These are phyloP conservation scores for Anadara kagoshimensis DNA, from an alignment of 1,140 invertebrate species.

Conservation along the genomic window DNA sequence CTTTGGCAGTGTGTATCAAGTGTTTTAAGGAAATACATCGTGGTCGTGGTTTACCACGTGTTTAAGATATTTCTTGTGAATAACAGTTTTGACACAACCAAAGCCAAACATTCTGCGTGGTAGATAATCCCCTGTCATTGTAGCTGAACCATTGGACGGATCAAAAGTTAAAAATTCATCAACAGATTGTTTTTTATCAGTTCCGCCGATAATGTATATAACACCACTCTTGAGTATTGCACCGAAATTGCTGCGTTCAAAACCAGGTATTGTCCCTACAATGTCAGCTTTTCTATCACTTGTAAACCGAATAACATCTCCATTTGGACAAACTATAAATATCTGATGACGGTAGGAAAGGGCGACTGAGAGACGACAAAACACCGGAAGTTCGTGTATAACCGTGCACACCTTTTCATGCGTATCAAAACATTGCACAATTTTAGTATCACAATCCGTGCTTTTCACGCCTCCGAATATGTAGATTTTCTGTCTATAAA, in stretches of 20 bases:
- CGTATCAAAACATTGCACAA: constrained; percentile 55
- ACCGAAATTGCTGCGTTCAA: constrained; percentile 65
- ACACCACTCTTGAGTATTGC: constrained; percentile 54
- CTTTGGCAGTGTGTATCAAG: too few species aligned
- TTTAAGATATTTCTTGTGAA: constrained; percentile 58
- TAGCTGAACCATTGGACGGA: constrained; percentile 45
- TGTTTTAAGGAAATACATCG: too few species aligned
- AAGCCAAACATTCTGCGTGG: constrained; percentile 54
- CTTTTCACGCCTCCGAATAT: constrained; percentile 50
- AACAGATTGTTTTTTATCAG: constrained; percentile 50
- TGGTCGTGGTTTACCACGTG: too few species aligned
- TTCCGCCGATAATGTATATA: constrained; percentile 57
- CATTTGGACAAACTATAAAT: constrained; percentile 62
- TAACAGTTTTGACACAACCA: constrained; percentile 65
- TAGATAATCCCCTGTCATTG: constrained; percentile 47
- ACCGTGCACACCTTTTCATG: constrained; percentile 38
- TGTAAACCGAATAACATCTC: constrained; percentile 53
- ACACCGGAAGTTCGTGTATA: constrained; percentile 54
- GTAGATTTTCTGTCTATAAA: constrained; percentile 46
- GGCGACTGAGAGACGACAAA: constrained; percentile 60
- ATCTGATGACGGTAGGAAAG: constrained; percentile 54
- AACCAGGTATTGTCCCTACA: constrained; percentile 55
- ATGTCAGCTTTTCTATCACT: constrained; percentile 27
- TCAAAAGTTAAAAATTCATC: constrained; percentile 59
- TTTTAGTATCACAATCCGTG: constrained; percentile 38